phyloP scores from a whole-genome alignment of 2,797 vertebrate species.

The Oophaga sylvatica region DNA sequence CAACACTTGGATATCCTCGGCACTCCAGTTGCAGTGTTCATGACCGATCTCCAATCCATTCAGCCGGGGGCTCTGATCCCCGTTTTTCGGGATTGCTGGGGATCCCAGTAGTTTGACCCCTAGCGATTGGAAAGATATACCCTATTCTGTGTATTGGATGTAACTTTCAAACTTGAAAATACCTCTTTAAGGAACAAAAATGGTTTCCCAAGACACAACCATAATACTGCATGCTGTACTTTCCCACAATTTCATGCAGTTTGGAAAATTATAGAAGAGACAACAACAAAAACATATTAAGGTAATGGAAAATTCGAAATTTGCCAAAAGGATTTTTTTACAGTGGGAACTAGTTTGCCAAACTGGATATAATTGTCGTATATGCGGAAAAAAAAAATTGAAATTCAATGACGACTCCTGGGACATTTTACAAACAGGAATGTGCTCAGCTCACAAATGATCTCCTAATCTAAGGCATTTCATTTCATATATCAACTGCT shows the following conservation, averaged over 20 bases:
- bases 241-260: neutral
- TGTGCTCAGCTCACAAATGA: constrained; percentile 10
- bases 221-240: neutral
- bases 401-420: neutral
- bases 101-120: no score
- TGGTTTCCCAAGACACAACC: no score
- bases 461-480: constrained; percentile 6
- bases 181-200: no score
- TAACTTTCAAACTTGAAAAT: no score
- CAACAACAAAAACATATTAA: constrained; percentile 17
- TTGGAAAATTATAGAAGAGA: neutral
- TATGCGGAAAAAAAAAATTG: neutral
- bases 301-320: constrained; percentile 30
- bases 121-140: no score
- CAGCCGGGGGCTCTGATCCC: no score
- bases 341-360: neutral
- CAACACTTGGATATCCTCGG: no score
- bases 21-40: no score
- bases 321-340: constrained; percentile 1
- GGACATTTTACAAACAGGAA: neutral
- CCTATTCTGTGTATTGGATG: no score
- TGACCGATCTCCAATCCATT: no score
- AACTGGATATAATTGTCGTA: constrained; percentile 10
- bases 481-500: constrained; percentile 32
- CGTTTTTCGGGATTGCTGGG: no score